Evolutionary conservation across 2,797 vertebrate genomes (phyloP).

Genomic region (Macroramphosus scolopax): DNA sequence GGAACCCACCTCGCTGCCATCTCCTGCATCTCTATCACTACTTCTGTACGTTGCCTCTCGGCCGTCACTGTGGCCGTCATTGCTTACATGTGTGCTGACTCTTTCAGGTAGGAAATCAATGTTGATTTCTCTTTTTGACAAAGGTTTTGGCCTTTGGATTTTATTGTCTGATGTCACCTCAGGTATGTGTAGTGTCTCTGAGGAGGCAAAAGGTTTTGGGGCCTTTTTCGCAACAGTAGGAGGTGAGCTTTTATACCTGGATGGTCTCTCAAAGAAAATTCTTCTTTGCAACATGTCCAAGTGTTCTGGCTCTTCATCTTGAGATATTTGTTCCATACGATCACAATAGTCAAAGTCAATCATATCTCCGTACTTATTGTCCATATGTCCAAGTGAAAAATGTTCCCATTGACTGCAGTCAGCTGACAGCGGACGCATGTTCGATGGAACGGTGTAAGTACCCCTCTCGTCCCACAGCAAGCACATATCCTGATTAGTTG

Average conservation of each 20-base stretch:
- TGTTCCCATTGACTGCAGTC: slow-evolving; percentile 54
- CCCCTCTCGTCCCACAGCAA: slow-evolving; percentile 62
- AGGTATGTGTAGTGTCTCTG: slow-evolving; percentile 33
- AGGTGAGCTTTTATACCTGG: slow-evolving; percentile 60
- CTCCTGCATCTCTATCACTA: slow-evolving; percentile 18
- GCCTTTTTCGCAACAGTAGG: slow-evolving; percentile 55
- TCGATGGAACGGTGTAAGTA: slow-evolving; percentile 30
- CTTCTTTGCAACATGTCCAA: slow-evolving; percentile 69
- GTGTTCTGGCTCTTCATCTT: slow-evolving; percentile 52
- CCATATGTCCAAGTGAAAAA: slow-evolving; percentile 28
- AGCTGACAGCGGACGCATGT: slow-evolving; percentile 44
- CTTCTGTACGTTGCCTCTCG: slow-evolving; percentile 15
- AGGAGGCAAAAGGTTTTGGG: slow-evolving; percentile 31
- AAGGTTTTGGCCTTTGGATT: slow-evolving; percentile 22
- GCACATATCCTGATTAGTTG: slow-evolving; percentile 70
- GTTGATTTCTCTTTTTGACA: slow-evolving; percentile 26
- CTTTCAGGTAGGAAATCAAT: slow-evolving; percentile 16
- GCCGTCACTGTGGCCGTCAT: slow-evolving; percentile 3
- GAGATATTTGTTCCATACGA: slow-evolving; percentile 46
- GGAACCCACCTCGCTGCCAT: slow-evolving; percentile 37
- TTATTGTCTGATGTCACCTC: slow-evolving; percentile 36
- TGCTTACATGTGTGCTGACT: slow-evolving; percentile 13
- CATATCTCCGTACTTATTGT: slow-evolving; percentile 54
- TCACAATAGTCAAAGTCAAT: slow-evolving; percentile 67
- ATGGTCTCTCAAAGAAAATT: slow-evolving; percentile 54